Evolutionary conservation across 1,140 invertebrate species (phyloP), one percentile per base, ranked within the genome.

Genomic region (Temnothorax longispinosus): DNA sequence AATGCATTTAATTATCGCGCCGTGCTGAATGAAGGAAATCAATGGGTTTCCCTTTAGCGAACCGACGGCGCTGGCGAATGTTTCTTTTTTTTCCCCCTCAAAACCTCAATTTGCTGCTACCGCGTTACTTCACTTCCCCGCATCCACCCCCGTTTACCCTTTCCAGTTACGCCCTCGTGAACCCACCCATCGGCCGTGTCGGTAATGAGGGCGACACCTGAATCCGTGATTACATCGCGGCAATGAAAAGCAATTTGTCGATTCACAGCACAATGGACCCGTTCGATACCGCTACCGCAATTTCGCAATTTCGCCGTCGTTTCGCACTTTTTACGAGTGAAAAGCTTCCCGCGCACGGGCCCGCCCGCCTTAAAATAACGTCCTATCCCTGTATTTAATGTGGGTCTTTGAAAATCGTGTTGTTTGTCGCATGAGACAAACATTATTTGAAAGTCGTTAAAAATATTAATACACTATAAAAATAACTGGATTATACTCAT

Each of bases 1-100:
- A 94, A 94, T 93, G 92, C 92, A 94, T 94, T 94, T 94, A 95
- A 94, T 94, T 94, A 94, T 94, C 90, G 91, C 88, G 88, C 86
- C 84, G 67, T 80, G 69, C 72, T 93, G 93, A 94, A 94, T 92
- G 92, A 91, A 84, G 90, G 91, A 94, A 94, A 95, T 94, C 94
- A 94, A 94, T 94, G 92, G 89, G 89, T 93, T 89, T 89, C 85
- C 85, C 88, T 90, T 93, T 90, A 88, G 89, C 88, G 88, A 91
- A 92, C 88, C 88, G 88, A 86, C 89, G 91, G 69, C 86, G 80
- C 87, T 72, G 89, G 89, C 89, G 89, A 91, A 87, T 86, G 85
- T 69, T 69, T 69, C 75, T 86, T 86, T 78, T 92, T 93, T 65
- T 44, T 4, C 3, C 35, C 41, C 32, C 69, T 93, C 85, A 89